Base-by-base conservation (phyloP, 2,888 invertebrate genomes). In the Ashinkailepas kermadecensis region DNA sequence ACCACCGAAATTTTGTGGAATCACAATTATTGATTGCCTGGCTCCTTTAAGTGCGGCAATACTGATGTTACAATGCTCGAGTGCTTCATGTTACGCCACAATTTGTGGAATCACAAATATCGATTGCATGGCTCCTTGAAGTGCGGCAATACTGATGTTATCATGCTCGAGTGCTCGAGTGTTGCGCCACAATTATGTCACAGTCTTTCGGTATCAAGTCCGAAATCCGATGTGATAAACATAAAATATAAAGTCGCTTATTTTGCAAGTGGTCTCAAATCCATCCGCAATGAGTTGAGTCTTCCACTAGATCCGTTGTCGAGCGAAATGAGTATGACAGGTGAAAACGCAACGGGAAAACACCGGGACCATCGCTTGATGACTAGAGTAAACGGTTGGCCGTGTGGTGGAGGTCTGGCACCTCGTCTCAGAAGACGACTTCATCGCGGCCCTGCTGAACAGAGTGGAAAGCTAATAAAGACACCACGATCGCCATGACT, bases 401-500 rank as follows among this genome's bases (percentile, higher is more conserved):
- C 10, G 23, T 21, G n/a, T 11, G 25, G 11, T 6, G 25, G 67
- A 67, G 25, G 23, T 67, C 23, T 23, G 23, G 9, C 12, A 67
- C 39, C 39, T 39, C 39, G 39, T 39, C 39, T 39, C 39, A 23
- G 23, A 23, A 12, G 67, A 21, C 67, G 23, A 7, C 23, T 25
- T 25, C 39, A 70, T 15, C 23, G 70, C 25, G 25, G 15, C 23
- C 23, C 11, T 12, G 23, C 13, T 82, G 82, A 82, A 80, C 81
- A 81, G 81, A 83, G 81, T 74, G 82, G 80, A 82, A 81, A 82
- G 81, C 74, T 83, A 78, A 79, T 79, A 81, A 65, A 80, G 13
- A 25, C 7, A 3, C 15, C 23, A 39, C 70, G 39, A 25, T 39
- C 39, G 13, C 4, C 3, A 23, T 70, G 70, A 70, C 70, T 70